These are phyloP conservation scores for Puffinus mauretanicus DNA, from an alignment of 2,113 vertebrate species.

Conservation along the genomic window DNA sequence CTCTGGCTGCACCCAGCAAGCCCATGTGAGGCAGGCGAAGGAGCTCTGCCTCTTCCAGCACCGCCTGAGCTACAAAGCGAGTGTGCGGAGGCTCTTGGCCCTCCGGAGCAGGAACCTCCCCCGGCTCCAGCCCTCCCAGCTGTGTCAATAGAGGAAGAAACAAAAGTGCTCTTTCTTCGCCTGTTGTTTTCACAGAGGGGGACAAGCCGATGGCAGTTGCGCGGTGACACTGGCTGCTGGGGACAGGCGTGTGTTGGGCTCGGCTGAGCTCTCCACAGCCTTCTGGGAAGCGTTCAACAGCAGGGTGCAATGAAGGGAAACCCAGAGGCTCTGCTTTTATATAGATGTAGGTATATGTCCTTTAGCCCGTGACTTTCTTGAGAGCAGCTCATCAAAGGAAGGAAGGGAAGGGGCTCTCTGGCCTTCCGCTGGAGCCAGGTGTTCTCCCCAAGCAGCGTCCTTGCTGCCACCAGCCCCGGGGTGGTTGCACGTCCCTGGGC, in stretches of 20 bases:
- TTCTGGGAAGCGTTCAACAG: background rate
- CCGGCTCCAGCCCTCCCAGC: slow-evolving; percentile 13
- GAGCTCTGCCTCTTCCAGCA: background rate
- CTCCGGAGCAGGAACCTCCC: background rate
- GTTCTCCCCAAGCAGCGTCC: background rate
- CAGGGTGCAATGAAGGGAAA: background rate
- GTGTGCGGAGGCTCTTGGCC: background rate
- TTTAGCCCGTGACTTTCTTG: fast-evolving
- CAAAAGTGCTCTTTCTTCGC: slow-evolving; percentile 27
- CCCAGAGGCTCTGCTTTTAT: background rate
- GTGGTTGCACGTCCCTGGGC: background rate
- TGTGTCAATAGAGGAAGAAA: slow-evolving; percentile 59
- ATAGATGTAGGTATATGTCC: background rate
- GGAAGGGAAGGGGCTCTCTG: background rate
- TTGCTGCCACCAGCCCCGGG: background rate
- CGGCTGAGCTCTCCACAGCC: background rate
- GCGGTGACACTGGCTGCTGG: background rate
- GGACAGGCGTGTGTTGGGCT: background rate
- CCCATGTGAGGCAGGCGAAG: fast-evolving
- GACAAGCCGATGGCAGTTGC: background rate
- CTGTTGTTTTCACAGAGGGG: background rate
- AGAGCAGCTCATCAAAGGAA: background rate
- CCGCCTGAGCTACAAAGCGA: background rate
- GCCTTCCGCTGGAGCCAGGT: background rate
- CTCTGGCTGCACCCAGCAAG: background rate